These are phyloP conservation scores for Polymixis lichenea DNA, from an alignment of 2,888 invertebrate genomes.

Conservation along the genomic window DNA sequence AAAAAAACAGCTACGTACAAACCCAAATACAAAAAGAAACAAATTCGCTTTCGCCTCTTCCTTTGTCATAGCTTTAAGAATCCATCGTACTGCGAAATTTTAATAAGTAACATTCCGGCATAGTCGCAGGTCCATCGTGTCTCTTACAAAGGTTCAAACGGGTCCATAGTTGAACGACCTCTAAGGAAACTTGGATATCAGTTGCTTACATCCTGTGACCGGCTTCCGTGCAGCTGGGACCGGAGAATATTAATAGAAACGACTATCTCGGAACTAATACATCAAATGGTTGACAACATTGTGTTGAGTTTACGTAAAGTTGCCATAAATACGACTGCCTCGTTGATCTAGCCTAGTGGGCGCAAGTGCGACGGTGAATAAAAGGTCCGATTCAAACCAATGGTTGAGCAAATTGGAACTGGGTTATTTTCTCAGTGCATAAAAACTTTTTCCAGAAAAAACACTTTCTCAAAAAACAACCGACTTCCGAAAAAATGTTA, in stretches of 20 bases:
- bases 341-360: neutral
- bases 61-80: constrained; percentile 6
- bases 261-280: constrained; percentile 38
- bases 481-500: too few relatives aligned
- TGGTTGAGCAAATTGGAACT: neutral
- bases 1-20: neutral
- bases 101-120: constrained; percentile 48
- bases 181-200: constrained; percentile 13
- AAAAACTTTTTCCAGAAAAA: too few relatives aligned
- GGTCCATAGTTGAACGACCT: constrained; percentile 53
- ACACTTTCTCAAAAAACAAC: too few relatives aligned
- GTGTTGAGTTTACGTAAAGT: neutral
- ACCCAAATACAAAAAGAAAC: neutral
- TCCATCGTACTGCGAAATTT: constrained; percentile 36
- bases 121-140: constrained; percentile 13
- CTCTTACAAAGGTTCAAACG: constrained; percentile 35
- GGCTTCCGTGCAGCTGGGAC: constrained; percentile 22
- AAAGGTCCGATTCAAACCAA: neutral
- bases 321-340: constrained; percentile 5
- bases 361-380: neutral
- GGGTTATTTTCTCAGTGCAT: too few relatives aligned
- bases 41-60: constrained; percentile 7
- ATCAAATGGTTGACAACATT: constrained; percentile 35
- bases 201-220: constrained; percentile 19
- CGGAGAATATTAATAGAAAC: constrained; percentile 41